A percentile compares a stretch with the other conserved stretches of the same genome.
Evolutionary conservation across 2,888 invertebrate genomes (phyloP).

Genomic region (Pachymerium ferrugineum): DNA sequence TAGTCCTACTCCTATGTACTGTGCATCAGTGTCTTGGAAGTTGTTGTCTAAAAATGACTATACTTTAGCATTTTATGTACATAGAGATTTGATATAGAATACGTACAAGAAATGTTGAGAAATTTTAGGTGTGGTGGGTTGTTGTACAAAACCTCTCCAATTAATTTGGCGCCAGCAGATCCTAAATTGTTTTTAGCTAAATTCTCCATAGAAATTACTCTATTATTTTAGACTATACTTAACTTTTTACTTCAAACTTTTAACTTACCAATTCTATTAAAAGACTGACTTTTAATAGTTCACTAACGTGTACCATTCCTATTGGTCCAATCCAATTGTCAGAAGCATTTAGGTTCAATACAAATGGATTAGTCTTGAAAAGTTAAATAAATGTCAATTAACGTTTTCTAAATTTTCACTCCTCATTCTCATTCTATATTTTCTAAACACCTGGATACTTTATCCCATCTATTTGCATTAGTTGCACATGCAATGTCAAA

Average conservation of each 20-base stretch:
- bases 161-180: background rate
- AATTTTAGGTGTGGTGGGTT: background rate
- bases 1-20: background rate
- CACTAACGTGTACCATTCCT: background rate
- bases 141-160: background rate
- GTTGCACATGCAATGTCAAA: no score
- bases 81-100: no score
- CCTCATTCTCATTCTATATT: no score
- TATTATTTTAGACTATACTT: background rate
- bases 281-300: background rate
- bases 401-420: no score
- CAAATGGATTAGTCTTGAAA: background rate
- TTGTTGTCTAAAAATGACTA: slow-evolving; percentile 29
- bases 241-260: background rate
- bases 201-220: no score
- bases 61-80: no score
- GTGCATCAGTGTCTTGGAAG: slow-evolving; percentile 23
- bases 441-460: no score
- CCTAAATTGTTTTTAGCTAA: background rate
- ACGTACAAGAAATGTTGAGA: background rate
- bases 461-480: no score
- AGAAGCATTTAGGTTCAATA: background rate
- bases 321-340: background rate
- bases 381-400: no score
- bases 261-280: background rate